Base-by-base conservation (phyloP, 2,888 invertebrate species). In the Lepidocyrtoides sp. region DNA sequence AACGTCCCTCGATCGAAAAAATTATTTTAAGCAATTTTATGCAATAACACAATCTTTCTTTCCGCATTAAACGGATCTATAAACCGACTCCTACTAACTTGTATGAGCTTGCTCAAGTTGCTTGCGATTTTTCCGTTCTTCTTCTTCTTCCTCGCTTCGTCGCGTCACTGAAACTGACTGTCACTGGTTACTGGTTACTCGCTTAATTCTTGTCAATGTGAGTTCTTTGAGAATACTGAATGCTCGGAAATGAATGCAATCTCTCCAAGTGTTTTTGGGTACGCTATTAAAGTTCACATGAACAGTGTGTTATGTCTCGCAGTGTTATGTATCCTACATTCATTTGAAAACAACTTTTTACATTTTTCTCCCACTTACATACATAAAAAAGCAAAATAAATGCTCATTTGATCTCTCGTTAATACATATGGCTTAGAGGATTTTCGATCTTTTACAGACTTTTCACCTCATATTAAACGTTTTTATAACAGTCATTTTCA, bases 371-470 rank as follows among this genome's bases (percentile, higher is more conserved):
- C 41, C 36, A 66, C 57, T 57, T 66, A 41, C 41, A 2, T 20
- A 69, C 20, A 69, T 69, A 69, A 36, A 69, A 63, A 69, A 36
- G 36, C n/a, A 69, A 41, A 63, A 36, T 26, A 69, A 69, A 69
- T 51, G 41, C 75, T 57, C 44, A 23, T 44, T 88, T 88, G 82
- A 88, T 88, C 81, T 82, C 60, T 82, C n/a, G 36, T 88, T 88
- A 88, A 81, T 81, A 29, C 88, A 26, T 57, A 81, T 41, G 72
- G 88, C 88, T 81, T 88, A 88, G 79, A 10, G 54, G 51, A 81
- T 69, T 41, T 69, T 69, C 69, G 72, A 82, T 69, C 72, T 88
- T 63, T 20, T 51, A 54, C 23, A 72, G 51, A 63, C 48, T 81
- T 81, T 81, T 57, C 77, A 63, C 72, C 69, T 88, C 88, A 23